Evolutionary conservation across 2,113 vertebrate species (phyloP).

Genomic region (Pardalotus punctatus): DNA sequence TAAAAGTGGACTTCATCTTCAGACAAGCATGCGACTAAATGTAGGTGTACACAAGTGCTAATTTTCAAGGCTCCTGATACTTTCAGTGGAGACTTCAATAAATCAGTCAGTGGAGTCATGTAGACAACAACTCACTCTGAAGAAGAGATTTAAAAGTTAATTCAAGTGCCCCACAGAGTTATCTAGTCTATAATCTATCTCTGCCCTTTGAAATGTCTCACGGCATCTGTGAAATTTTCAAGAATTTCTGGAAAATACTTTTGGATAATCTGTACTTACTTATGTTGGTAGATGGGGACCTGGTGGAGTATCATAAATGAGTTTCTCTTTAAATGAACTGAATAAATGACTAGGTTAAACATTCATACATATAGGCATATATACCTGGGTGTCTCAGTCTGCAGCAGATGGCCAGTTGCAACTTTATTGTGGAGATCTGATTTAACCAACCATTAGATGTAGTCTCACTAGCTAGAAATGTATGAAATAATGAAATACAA

Average conservation of each 20-base stretch:
- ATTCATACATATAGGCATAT: not conserved
- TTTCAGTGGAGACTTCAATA: not conserved
- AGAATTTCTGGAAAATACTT: not conserved
- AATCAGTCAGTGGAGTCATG: not conserved
- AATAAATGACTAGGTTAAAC: not conserved
- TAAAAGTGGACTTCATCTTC: not conserved
- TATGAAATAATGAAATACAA: not conserved
- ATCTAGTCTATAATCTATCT: not conserved
- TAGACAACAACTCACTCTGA: not conserved
- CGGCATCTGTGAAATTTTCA: not conserved
- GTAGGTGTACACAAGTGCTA: not conserved
- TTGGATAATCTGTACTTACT: not conserved
- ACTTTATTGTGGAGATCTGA: not conserved
- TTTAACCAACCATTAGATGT: not conserved
- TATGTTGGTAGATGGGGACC: rapidly evolving
- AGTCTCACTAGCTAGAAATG: not conserved
- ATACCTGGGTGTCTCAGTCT: not conserved
- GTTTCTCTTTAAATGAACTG: not conserved
- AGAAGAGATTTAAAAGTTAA: not conserved
- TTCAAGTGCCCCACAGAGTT: not conserved
- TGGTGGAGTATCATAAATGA: not conserved
- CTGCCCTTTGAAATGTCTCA: not conserved
- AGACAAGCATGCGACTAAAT: not conserved
- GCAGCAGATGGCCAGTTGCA: not conserved
- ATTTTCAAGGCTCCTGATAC: not conserved